These are phyloP conservation scores for Entomobrya proxima DNA, from an alignment of 2,888 invertebrate genomes.

Conservation along the genomic window DNA sequence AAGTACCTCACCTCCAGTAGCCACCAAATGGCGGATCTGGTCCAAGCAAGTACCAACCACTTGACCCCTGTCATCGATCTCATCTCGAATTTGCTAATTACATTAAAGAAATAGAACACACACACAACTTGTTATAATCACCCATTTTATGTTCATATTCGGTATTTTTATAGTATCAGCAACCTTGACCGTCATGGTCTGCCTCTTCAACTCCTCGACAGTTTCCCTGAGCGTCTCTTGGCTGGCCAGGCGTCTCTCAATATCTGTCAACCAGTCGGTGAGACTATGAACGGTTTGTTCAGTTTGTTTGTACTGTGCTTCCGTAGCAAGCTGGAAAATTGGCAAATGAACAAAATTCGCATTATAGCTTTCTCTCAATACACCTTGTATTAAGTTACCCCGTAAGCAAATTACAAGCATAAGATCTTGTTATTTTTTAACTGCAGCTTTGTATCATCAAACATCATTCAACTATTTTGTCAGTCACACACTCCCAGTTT, in stretches of 20 bases:
- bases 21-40: constrained; percentile 91
- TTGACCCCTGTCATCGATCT: constrained; percentile 89
- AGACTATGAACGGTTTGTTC: constrained; percentile 90
- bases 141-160: background rate
- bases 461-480: constrained; percentile 28
- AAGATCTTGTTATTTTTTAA: constrained; percentile 14
- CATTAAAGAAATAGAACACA: background rate
- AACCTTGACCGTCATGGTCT: constrained; percentile 92
- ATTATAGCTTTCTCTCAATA: constrained; percentile 18
- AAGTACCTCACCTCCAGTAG: constrained; percentile 93
- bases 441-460: constrained; percentile 10
- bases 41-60: constrained; percentile 91
- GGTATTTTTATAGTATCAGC: too few relatives aligned
- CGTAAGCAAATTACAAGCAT: constrained; percentile 51
- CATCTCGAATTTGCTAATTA: constrained; percentile 89
- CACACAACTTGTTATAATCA: background rate
- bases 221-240: constrained; percentile 92
- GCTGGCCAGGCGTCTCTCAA: constrained; percentile 89
- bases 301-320: constrained; percentile 94
- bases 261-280: constrained; percentile 89
- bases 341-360: background rate
- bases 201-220: constrained; percentile 90
- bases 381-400: background rate
- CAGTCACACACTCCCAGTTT: constrained; percentile 51
- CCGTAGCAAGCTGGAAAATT: constrained; percentile 90